Percentiles rank a stretch among this genome's conserved stretches.
Evolutionary conservation across 2,888 invertebrate species (phyloP).

Genomic region (Chydorus sphaericus): DNA sequence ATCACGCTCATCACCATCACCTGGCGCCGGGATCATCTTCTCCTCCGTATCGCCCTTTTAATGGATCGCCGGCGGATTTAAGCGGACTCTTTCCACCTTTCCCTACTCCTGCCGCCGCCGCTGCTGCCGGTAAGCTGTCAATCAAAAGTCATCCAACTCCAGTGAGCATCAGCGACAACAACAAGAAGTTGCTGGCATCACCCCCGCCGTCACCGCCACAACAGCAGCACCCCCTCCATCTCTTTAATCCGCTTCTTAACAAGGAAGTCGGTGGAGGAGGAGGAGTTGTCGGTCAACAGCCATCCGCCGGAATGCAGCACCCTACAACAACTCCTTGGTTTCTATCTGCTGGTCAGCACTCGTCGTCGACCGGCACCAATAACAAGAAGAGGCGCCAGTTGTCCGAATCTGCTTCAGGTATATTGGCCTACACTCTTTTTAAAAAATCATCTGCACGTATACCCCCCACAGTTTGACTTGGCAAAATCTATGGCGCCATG

Average conservation of each 20-base stretch:
- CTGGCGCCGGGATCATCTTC: not conserved
- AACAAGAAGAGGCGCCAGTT: conserved; percentile 7
- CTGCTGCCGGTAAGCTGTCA: too few species aligned
- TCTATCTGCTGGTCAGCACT: too few species aligned
- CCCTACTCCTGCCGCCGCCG: not conserved
- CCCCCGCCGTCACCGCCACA: not conserved
- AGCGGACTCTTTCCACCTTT: not conserved
- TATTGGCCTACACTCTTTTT: too few species aligned
- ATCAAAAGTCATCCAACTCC: too few species aligned
- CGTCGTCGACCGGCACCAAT: not conserved
- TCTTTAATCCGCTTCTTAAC: not conserved
- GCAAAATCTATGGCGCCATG: too few species aligned
- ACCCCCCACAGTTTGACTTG: too few species aligned
- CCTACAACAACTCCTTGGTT: not conserved
- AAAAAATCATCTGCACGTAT: not conserved
- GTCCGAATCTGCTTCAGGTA: conserved; percentile 8
- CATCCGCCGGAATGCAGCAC: not conserved
- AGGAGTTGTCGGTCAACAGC: too few species aligned
- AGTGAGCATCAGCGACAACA: too few species aligned
- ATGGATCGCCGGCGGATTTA: not conserved
- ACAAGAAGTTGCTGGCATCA: too few species aligned
- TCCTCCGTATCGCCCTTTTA: not conserved
- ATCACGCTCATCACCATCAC: conserved; percentile 2
- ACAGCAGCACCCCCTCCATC: not conserved
- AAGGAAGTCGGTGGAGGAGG: not conserved